Evolutionary conservation across 2,797 vertebrate genomes (phyloP).

Genomic region (Heteromormyrus szaboi): DNA sequence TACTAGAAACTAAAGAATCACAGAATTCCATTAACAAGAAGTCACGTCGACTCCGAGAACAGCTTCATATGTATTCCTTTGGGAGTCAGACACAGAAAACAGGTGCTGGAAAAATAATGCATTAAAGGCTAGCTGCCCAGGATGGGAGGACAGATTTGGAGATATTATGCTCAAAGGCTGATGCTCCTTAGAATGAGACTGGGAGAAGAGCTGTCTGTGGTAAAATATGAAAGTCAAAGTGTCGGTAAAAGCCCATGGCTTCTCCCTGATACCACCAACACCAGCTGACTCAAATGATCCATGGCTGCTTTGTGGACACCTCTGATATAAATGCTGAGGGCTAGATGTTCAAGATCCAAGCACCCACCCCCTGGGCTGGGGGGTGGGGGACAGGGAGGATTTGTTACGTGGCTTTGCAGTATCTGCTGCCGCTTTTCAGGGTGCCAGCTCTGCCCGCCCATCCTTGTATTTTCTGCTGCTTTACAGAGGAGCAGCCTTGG

Average conservation of each 20-base stretch:
- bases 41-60: conserved; percentile 39
- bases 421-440: conserved; percentile 33
- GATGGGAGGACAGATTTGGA: conserved; percentile 65
- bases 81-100: conserved; percentile 46
- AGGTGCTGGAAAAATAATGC: conserved; percentile 49
- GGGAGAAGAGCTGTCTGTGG: conserved; percentile 55
- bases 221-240: conserved; percentile 71
- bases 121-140: conserved; percentile 72
- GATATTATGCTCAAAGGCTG: conserved; percentile 74
- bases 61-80: conserved; percentile 44
- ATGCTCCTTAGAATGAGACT: conserved; percentile 62
- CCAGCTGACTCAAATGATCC: conserved; percentile 70
- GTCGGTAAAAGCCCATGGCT: conserved; percentile 72
- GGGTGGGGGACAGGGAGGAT: conserved; percentile 43
- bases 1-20: not conserved
- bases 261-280: conserved; percentile 69
- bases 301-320: conserved; percentile 68
- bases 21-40: not conserved
- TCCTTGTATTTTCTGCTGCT: conserved; percentile 70
- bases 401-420: conserved; percentile 52
- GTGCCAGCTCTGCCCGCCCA: conserved; percentile 53
- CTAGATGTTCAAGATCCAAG: conserved; percentile 69
- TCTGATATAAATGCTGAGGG: conserved; percentile 74
- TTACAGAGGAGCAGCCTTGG: conserved; percentile 68
- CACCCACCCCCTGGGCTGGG: conserved; percentile 42